phyloP scores from a whole-genome alignment of 2,113 vertebrate genomes.

The Callionymus lyra region DNA sequence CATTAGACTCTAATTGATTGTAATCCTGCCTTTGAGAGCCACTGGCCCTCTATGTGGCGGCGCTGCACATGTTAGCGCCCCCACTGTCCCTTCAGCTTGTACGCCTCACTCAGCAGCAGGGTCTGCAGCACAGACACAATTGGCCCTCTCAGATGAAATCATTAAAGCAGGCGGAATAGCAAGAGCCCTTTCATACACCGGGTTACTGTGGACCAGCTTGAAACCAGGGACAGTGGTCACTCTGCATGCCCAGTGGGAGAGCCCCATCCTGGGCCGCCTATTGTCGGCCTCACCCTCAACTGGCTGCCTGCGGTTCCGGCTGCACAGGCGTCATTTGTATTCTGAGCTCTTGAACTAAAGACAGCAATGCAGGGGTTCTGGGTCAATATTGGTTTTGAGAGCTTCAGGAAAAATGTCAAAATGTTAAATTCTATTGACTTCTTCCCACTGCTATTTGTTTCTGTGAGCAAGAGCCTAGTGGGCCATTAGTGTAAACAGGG shows the following conservation, averaged over 20 bases:
- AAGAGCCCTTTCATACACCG: slow-evolving; percentile 51
- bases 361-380: slow-evolving; percentile 60
- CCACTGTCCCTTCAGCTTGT: slow-evolving; percentile 53
- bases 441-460: slow-evolving; percentile 70
- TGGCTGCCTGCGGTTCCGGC: slow-evolving; percentile 53
- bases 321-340: slow-evolving; percentile 65
- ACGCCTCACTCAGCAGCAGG: slow-evolving; percentile 58
- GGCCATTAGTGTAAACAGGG: slow-evolving; percentile 76
- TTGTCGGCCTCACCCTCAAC: slow-evolving; percentile 62
- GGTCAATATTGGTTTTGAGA: slow-evolving; percentile 77
- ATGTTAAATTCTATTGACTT: slow-evolving; percentile 68
- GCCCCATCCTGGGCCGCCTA: slow-evolving; percentile 58
- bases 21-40: slow-evolving; percentile 67
- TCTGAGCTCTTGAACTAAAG: slow-evolving; percentile 71
- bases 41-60: slow-evolving; percentile 44
- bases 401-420: slow-evolving; percentile 70
- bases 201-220: slow-evolving; percentile 61
- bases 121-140: slow-evolving; percentile 53
- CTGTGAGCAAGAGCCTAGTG: slow-evolving; percentile 62
- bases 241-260: slow-evolving; percentile 41
- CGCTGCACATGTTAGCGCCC: slow-evolving; percentile 52
- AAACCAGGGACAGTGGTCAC: slow-evolving; percentile 58
- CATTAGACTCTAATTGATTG: slow-evolving; percentile 72
- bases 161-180: slow-evolving; percentile 56
- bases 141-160: slow-evolving; percentile 47